phyloP scores from a whole-genome alignment of 2,797 vertebrate species.

The Hemitrygon akajei region DNA sequence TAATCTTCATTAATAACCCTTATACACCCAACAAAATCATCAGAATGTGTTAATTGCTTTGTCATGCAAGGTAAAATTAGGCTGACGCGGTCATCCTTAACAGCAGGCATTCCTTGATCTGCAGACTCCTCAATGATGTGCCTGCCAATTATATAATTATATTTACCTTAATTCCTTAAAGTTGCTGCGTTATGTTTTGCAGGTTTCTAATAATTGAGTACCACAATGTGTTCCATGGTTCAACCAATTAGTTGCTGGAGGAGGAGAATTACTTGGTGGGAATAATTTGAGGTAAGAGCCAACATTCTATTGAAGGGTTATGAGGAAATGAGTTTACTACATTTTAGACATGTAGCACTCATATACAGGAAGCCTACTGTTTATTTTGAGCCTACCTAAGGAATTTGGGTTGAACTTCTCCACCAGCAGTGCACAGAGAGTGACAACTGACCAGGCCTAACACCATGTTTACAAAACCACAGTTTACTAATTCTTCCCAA shows the following conservation, averaged over 20 bases:
- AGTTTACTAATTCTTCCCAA: no score
- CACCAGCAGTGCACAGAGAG: not conserved
- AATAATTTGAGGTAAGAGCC: not conserved
- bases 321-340: not conserved
- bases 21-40: not conserved
- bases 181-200: not conserved
- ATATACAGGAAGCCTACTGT: not conserved
- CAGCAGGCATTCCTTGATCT: conserved; percentile 1
- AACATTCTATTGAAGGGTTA: not conserved
- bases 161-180: not conserved
- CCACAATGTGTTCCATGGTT: not conserved
- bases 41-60: conserved; percentile 31
- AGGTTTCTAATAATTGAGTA: not conserved
- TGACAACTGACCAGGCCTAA: not conserved
- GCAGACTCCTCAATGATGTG: not conserved
- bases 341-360: not conserved
- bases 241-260: not conserved
- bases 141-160: not conserved
- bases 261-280: not conserved
- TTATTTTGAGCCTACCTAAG: not conserved
- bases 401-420: not conserved
- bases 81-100: not conserved
- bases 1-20: conserved; percentile 15
- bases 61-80: conserved; percentile 25
- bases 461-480: not conserved